Evolutionary conservation across 2,113 vertebrate species (phyloP).

Genomic region (Epinephelus lanceolatus): DNA sequence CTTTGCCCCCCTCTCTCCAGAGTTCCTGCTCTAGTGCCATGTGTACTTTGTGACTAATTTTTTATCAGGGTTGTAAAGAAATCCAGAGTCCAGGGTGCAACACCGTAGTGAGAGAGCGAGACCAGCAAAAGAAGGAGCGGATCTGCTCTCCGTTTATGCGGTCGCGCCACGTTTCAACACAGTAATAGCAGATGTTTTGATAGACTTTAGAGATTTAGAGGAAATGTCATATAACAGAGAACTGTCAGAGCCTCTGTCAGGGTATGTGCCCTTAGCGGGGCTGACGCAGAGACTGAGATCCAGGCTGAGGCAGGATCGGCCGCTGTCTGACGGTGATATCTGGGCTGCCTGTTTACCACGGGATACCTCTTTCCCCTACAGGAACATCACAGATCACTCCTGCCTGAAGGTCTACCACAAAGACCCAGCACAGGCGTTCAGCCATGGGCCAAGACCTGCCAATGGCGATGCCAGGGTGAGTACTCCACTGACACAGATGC

Average conservation of each 20-base stretch:
- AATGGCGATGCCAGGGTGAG: conserved; percentile 96
- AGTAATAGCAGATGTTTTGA: conserved; percentile 27
- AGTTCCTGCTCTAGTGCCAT: conserved; percentile 32
- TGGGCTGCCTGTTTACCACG: conserved; percentile 64
- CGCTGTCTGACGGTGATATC: conserved; percentile 70
- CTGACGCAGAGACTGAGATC: conserved; percentile 29
- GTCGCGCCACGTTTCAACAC: neutral
- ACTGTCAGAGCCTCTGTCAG: conserved; percentile 39
- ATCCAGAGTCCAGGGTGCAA: conserved; percentile 12
- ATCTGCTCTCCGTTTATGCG: neutral
- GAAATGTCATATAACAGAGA: conserved; percentile 57
- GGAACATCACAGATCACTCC: conserved; percentile 95
- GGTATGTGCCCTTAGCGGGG: conserved; percentile 56
- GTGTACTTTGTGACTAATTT: conserved; percentile 79
- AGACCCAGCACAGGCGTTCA: conserved; percentile 95
- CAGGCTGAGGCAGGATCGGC: conserved; percentile 42
- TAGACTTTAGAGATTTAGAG: conserved; percentile 33
- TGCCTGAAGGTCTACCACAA: conserved; percentile 99
- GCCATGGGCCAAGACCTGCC: conserved; percentile 88
- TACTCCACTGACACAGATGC: conserved; percentile 41
- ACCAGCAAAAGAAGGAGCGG: conserved; percentile 7
- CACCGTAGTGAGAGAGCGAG: conserved; percentile 5
- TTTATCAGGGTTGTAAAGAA: conserved; percentile 78
- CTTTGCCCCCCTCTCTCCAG: conserved; percentile 43
- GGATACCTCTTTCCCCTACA: conserved; percentile 81